These are phyloP conservation scores for Chrysolina americana DNA, from an alignment of 2,888 invertebrate genomes.

Conservation along the genomic window DNA sequence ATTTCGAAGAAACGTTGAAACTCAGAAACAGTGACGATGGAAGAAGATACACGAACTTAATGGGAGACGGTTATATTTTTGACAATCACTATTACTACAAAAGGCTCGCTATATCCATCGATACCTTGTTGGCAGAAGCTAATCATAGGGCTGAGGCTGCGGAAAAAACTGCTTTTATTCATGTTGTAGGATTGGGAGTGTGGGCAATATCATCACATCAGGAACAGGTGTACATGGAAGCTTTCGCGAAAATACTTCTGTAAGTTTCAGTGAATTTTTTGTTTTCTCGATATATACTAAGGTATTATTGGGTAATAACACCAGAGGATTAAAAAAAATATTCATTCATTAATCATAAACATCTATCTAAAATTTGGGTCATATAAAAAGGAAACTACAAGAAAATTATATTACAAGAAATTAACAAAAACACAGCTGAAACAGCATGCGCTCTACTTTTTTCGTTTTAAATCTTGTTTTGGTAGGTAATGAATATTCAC, in stretches of 20 bases:
- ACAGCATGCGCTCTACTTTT: no score
- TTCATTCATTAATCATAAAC: no score
- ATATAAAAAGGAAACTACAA: no score
- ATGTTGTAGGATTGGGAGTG: slow-evolving; percentile 80
- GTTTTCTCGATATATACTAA: background rate
- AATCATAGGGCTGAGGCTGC: slow-evolving; percentile 72
- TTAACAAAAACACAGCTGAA: no score
- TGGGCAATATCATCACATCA: slow-evolving; percentile 78
- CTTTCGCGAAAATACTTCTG: slow-evolving; percentile 74
- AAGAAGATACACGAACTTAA: slow-evolving; percentile 46
- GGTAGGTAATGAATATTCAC: no score
- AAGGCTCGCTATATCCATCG: slow-evolving; percentile 74
- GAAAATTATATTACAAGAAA: no score
- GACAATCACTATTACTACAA: slow-evolving; percentile 68
- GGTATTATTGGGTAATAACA: no score
- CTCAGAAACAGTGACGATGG: slow-evolving; percentile 15
- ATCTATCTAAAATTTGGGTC: no score
- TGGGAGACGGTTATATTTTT: slow-evolving; percentile 58
- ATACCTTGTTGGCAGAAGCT: slow-evolving; percentile 76
- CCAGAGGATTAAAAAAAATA: no score
- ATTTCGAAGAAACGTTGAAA: slow-evolving; percentile 42
- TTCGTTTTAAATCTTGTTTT: no score
- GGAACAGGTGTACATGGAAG: slow-evolving; percentile 75
- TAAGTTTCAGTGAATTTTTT: slow-evolving; percentile 30
- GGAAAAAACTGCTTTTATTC: slow-evolving; percentile 74